Evolutionary conservation across 1,140 invertebrate genomes (phyloP), one percentile per base, ranked within the genome.

Genomic region (Drosophila orosa): DNA sequence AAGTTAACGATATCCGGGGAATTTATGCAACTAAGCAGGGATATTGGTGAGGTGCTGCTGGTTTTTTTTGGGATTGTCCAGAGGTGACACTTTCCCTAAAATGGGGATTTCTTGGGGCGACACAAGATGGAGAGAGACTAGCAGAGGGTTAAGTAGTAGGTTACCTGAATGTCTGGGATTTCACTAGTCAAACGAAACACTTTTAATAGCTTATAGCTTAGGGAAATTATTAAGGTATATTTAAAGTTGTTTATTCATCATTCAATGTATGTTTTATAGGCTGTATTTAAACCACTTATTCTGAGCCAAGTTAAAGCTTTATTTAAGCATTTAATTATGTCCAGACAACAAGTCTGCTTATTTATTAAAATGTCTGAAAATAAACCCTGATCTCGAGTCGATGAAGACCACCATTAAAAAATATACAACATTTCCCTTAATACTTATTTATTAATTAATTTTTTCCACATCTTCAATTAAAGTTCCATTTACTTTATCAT

Each of bases 1-100:
- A 65, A 75, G 61, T 48, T 57, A 33, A 66, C 47, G 40, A 72
- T 72, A 54, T 48, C 71, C 39, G n/a, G 60, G 50, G 40, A 44
- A 44, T 62, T 60, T 56, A 48, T 42, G 35, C 24, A 25, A 45
- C 9, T 24, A 29, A 59, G 39, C 19, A 6, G 17, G 52, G 42
- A 39, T 78, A 57, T 0, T 22, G 19, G 5, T 2, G 19, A 3
- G 60, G 7, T 39, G 27, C 2, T 3, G 24, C 19, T n/a, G 22
- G 22, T 12, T 4, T 45, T 27, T 33, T 42, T n/a, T 4, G 17
- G 29, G 4, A 22, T 27, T 63, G 3, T 15, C 9, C n/a, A 3
- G 25, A 24, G 25, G 3, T 24, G 47, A 61, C 37, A 60, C n/a
- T 24, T 42, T 54, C 13, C 13, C 19, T 10, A 6, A 33, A 35